Conservation (phyloP, 1,140 invertebrate species). For the Macrobrachium rosenbergii region DNA sequence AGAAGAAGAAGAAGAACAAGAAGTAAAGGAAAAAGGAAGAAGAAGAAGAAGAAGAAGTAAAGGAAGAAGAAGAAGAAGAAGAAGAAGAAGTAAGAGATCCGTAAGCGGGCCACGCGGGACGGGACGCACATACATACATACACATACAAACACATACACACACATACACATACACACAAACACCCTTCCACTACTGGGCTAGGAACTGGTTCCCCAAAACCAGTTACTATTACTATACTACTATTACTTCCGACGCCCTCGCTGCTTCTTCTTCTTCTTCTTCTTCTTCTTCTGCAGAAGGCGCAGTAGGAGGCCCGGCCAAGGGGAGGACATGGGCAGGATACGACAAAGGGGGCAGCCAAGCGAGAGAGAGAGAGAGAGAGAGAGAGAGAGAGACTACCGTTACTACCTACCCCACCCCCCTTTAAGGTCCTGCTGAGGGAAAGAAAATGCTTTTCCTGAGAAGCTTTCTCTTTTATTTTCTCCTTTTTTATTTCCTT, state of each 20-base stretch:
- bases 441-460: slow-evolving; percentile 33
- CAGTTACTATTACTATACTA: too few species aligned
- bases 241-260: too few species aligned
- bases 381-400: slow-evolving; percentile 8
- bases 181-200: too few species aligned
- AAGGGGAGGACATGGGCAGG: not conserved
- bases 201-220: too few species aligned
- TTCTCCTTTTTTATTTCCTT: slow-evolving; percentile 25
- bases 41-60: too few species aligned
- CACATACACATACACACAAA: too few species aligned
- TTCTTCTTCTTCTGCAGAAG: not conserved
- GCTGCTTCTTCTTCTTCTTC: too few species aligned
- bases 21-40: too few species aligned
- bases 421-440: slow-evolving; percentile 31
- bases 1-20: too few species aligned
- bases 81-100: too few species aligned
- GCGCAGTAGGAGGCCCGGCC: slow-evolving; percentile 45
- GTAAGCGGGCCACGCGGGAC: too few species aligned
- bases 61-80: too few species aligned
- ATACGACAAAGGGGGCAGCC: slow-evolving; percentile 50
- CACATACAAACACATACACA: not conserved
- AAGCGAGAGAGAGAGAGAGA: slow-evolving; percentile 11
- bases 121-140: not conserved
- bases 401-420: slow-evolving; percentile 36
- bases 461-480: slow-evolving; percentile 32